Conservation (phyloP, 2,797 vertebrate species). For the Crocidura indochinensis region DNA sequence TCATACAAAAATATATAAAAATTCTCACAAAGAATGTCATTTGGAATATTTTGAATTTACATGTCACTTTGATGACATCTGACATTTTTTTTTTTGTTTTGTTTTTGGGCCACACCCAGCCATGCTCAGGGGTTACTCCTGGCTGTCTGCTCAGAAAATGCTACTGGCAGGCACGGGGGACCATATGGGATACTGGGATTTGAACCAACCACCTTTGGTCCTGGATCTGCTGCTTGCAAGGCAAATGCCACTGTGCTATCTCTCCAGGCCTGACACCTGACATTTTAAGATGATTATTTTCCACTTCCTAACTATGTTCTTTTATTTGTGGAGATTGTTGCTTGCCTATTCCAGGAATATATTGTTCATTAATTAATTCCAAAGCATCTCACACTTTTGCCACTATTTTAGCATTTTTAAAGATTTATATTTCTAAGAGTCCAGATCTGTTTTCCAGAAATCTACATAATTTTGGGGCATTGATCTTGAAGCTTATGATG, state of each 20-base stretch:
- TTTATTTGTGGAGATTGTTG: not conserved
- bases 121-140: too few species aligned
- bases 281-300: not conserved
- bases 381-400: conserved; percentile 10
- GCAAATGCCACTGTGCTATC: too few species aligned
- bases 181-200: too few species aligned
- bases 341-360: conserved; percentile 1
- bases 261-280: too few species aligned
- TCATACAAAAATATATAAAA: not conserved
- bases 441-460: not conserved
- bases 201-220: too few species aligned
- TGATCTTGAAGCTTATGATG: not conserved
- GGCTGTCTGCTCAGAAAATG: too few species aligned
- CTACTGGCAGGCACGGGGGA: too few species aligned
- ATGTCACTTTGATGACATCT: not conserved
- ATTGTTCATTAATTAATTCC: conserved; percentile 28
- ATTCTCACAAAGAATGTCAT: not conserved
- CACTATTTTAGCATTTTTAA: conserved; percentile 25
- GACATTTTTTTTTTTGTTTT: too few species aligned
- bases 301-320: not conserved
- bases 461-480: not conserved
- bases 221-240: too few species aligned
- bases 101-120: too few species aligned
- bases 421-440: conserved; percentile 15
- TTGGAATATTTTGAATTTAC: not conserved